Base-by-base conservation (phyloP, 2,113 vertebrate genomes). In the Dendrocopos noguchii region DNA sequence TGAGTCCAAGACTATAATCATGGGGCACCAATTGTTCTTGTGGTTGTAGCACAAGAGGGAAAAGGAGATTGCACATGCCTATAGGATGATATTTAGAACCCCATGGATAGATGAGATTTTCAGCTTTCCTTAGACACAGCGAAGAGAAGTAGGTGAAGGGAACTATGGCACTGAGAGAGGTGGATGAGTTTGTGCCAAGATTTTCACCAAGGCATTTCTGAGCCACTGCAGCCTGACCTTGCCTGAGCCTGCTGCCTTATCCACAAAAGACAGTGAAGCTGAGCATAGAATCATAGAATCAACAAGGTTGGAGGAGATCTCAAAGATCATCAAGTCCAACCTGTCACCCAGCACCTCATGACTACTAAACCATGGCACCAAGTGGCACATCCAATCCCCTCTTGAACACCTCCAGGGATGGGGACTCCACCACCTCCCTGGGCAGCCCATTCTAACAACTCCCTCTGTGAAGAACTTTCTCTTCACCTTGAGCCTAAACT, bases 1-100 rank as follows among this genome's bases (percentile, higher is more conserved):
- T 64, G 67, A 66, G 64, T 47, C 87, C 81, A 82, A 52, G 71
- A 9, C 91, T 96, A 14, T 84, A 92, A 96, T 92, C 87, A 89
- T 0, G 1, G 67, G 53, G 60, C 84, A 95, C 60, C 60, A 56
- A 60, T 25, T 73, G 42, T 83, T 56, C 80, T 47, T 94, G 71
- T 82, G 91, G 78, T 9, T 77, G 60, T 66, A 82, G 77, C 80
- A 68, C 47, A 84, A 88, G 67, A 57, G 59, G 66, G 60, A 63
- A 66, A 93, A 22, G 22, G 75, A 84, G 71, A 42, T 73, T 84
- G 67, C 12, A 21, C 34, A 25, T 46, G 29, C 11, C 28, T 34
- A 0, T 21, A 29, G 42, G n/a, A 81, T 74, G 39, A 55, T 28
- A 33, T 24, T 80, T 65, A 77, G 55, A 87, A 61, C 25, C 24